A percentile compares a stretch with the other conserved stretches of the same genome.
Evolutionary conservation across 2,113 vertebrate species (phyloP).

Genomic region (Brachirus orientalis): DNA sequence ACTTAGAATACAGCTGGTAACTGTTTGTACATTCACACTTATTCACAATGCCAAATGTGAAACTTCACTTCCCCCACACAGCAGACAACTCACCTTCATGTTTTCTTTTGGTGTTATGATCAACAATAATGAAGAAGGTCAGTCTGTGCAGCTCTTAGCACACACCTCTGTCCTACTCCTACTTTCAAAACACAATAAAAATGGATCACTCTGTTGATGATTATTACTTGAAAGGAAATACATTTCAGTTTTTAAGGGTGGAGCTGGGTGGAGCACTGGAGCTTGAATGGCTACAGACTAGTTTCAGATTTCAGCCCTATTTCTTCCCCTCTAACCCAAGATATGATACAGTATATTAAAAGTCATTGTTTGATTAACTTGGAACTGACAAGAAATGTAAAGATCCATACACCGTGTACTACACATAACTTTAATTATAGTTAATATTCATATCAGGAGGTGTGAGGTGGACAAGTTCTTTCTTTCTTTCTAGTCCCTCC

Average conservation of each 20-base stretch:
- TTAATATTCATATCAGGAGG: no score
- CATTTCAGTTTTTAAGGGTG: slow-evolving; percentile 27
- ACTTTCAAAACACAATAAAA: no score
- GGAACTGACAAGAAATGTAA: no score
- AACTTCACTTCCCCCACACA: slow-evolving; percentile 37
- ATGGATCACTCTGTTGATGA: no score
- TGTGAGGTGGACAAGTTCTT: no score
- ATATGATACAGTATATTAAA: not conserved
- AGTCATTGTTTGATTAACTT: no score
- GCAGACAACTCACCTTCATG: not conserved
- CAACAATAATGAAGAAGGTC: slow-evolving; percentile 24
- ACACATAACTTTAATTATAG: no score
- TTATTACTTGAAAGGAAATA: slow-evolving; percentile 26
- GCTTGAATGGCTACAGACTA: no score
- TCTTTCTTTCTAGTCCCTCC: no score
- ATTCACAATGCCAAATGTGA: slow-evolving; percentile 5
- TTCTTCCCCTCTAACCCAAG: not conserved
- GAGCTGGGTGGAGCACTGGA: not conserved
- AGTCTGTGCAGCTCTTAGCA: slow-evolving; percentile 18
- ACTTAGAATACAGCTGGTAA: not conserved
- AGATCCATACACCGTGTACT: no score
- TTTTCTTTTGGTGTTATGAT: slow-evolving; percentile 18
- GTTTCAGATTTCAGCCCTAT: slow-evolving; percentile 1
- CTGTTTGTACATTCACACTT: not conserved
- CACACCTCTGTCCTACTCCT: slow-evolving; percentile 15